Evolutionary conservation across 1,140 invertebrate genomes (phyloP).

Genomic region (Drosophila orena): DNA sequence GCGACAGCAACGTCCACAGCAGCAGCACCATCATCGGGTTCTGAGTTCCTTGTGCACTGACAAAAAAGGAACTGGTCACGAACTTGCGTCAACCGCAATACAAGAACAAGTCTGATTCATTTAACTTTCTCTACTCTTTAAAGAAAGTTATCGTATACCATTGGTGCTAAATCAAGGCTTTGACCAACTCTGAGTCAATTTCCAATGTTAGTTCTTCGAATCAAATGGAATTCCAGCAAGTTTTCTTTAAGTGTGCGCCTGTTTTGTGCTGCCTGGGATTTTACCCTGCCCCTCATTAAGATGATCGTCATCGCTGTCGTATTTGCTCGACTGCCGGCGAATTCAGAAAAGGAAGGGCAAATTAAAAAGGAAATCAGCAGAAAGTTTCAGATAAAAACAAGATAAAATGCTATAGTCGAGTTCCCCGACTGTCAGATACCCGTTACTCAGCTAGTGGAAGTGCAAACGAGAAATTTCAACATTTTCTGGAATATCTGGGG

Average conservation of each 20-base stretch:
- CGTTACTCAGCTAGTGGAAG: no score
- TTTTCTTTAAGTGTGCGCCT: not conserved
- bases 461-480: no score
- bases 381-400: not conserved
- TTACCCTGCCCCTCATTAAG: slow-evolving; percentile 75
- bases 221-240: not conserved
- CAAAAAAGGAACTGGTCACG: not conserved
- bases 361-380: slow-evolving; percentile 11
- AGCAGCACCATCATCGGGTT: slow-evolving; percentile 25
- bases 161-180: no score
- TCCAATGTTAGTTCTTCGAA: no score
- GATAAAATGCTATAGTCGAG: no score
- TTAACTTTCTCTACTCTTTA: no score
- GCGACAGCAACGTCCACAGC: slow-evolving; percentile 31
- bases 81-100: not conserved
- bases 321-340: slow-evolving; percentile 75
- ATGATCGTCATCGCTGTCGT: slow-evolving; percentile 83
- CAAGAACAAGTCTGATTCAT: no score
- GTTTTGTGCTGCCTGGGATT: slow-evolving; percentile 1
- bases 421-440: no score
- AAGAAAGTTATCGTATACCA: no score
- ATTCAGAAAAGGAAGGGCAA: slow-evolving; percentile 57
- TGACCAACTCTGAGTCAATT: no score
- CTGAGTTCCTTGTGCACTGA: not conserved
- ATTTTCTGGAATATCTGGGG: no score